A percentile compares a stretch with the other conserved stretches of the same genome.
These are phyloP conservation scores for Melipona beecheii DNA, from an alignment of 2,888 invertebrate genomes.

Conservation along the genomic window DNA sequence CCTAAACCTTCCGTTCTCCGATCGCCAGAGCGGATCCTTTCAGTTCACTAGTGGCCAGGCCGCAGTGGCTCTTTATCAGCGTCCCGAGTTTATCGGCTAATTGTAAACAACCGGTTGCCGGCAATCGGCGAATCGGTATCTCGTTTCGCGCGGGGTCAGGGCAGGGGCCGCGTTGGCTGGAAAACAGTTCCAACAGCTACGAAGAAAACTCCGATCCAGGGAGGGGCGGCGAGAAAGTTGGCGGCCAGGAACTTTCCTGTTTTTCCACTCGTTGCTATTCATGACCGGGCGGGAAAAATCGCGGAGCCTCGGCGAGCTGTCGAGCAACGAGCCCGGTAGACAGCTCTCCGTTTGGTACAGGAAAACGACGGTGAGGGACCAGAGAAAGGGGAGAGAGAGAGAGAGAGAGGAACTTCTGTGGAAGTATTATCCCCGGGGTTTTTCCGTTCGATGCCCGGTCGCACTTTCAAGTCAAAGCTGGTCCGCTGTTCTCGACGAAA, in stretches of 20 bases:
- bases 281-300: conserved; percentile 77
- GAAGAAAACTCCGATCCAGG: conserved; percentile 52
- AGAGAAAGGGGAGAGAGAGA: too few species aligned
- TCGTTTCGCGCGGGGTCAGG: conserved; percentile 29
- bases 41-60: too few species aligned
- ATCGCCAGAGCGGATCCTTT: not conserved
- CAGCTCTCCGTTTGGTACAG: conserved; percentile 9
- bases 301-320: conserved; percentile 65
- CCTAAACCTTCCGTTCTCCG: not conserved
- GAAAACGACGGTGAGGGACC: too few species aligned
- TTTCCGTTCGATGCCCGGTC: conserved; percentile 69
- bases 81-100: conserved; percentile 43
- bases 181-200: conserved; percentile 54
- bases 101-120: conserved; percentile 53
- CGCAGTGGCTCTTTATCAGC: not conserved
- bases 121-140: conserved; percentile 27
- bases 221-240: conserved; percentile 53
- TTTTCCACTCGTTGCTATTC: conserved; percentile 80
- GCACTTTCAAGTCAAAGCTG: conserved; percentile 73
- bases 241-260: conserved; percentile 72
- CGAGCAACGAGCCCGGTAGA: conserved; percentile 45
- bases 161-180: conserved; percentile 28
- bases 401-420: conserved; percentile 58
- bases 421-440: conserved; percentile 74
- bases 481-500: conserved; percentile 47